Conservation (phyloP, 2,888 invertebrate species). For the Cheilosia pagana region DNA sequence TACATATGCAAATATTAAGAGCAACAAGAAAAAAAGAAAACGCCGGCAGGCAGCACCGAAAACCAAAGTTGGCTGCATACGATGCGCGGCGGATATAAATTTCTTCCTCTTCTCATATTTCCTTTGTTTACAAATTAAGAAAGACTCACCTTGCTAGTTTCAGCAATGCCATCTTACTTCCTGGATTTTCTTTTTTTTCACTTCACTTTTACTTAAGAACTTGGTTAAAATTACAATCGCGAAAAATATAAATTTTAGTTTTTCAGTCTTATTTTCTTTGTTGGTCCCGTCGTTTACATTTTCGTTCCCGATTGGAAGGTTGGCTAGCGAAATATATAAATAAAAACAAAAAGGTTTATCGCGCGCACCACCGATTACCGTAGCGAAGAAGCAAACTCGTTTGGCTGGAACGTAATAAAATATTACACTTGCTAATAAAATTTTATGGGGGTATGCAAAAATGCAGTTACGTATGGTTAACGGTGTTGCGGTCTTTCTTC, state of each 20-base stretch:
- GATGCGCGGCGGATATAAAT: slow-evolving; percentile 11
- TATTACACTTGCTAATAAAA: not conserved
- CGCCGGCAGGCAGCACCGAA: not conserved
- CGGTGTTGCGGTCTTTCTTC: no score
- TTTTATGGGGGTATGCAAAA: not conserved
- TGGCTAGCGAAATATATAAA: slow-evolving; percentile 4
- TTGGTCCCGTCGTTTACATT: slow-evolving; percentile 59
- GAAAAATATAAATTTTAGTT: not conserved
- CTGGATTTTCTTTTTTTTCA: not conserved
- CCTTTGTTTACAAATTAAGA: slow-evolving; percentile 1
- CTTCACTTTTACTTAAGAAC: not conserved
- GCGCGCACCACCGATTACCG: not conserved
- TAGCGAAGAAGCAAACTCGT: slow-evolving; percentile 17
- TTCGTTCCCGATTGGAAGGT: slow-evolving; percentile 10
- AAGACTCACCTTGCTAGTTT: slow-evolving; percentile 63
- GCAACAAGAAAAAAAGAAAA: not conserved
- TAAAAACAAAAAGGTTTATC: not conserved
- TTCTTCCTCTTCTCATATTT: not conserved
- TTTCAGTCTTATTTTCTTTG: slow-evolving; percentile 11
- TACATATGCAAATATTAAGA: not conserved
- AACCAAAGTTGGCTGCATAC: not conserved
- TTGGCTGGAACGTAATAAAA: slow-evolving; percentile 19
- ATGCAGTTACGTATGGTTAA: not conserved
- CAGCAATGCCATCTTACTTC: slow-evolving; percentile 59
- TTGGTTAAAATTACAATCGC: not conserved